Conservation (phyloP, 2,888 invertebrate species). For the Rosalia funebris region DNA sequence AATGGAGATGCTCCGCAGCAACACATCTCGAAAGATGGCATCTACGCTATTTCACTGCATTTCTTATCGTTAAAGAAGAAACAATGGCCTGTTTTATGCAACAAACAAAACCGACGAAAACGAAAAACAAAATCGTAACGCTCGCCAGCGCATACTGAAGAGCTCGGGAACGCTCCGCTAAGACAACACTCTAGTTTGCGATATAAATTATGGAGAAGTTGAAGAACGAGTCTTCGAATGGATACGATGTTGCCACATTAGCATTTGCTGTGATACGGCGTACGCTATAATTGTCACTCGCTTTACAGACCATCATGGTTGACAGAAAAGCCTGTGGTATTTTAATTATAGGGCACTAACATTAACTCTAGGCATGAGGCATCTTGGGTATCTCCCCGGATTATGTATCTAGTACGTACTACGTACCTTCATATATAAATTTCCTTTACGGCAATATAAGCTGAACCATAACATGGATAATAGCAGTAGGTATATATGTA, state of each 20-base stretch:
- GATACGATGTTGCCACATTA: slow-evolving; percentile 33
- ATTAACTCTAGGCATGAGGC: no score
- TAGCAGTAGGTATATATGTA: no score
- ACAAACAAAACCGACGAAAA: slow-evolving; percentile 50
- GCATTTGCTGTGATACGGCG: no score
- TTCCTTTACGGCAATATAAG: no score
- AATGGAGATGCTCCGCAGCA: slow-evolving; percentile 47
- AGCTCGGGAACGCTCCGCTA: slow-evolving; percentile 25
- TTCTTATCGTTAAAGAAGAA: slow-evolving; percentile 46
- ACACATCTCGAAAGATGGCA: slow-evolving; percentile 43
- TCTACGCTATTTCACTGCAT: slow-evolving; percentile 46
- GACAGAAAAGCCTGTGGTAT: no score
- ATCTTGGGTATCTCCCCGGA: no score
- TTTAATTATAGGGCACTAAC: no score
- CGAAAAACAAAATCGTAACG: slow-evolving; percentile 41
- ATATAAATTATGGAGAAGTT: slow-evolving; percentile 56
- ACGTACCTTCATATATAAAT: no score
- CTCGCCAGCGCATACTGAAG: slow-evolving; percentile 33
- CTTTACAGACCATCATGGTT: no score
- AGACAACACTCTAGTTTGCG: slow-evolving; percentile 48
- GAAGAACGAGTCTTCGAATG: slow-evolving; percentile 48
- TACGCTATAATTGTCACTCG: no score
- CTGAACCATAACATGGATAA: no score
- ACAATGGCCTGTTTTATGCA: slow-evolving; percentile 54
- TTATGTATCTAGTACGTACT: no score